Evolutionary conservation across 2,113 vertebrate species (phyloP).

Genomic region (Mustelus asterias): DNA sequence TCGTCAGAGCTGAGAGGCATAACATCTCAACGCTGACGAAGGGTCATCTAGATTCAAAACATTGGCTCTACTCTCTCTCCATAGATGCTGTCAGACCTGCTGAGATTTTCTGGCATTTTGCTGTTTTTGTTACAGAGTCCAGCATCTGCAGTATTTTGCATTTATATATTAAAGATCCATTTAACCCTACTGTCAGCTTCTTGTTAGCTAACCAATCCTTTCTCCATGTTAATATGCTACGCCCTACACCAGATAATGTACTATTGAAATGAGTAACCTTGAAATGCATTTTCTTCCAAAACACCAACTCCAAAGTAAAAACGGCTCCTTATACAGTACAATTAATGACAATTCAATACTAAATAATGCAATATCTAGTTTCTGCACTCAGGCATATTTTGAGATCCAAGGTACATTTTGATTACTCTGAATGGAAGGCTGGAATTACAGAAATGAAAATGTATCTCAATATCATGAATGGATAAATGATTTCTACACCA

Average conservation of each 20-base stretch:
- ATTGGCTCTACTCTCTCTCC: too few relatives aligned
- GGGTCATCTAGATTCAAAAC: too few relatives aligned
- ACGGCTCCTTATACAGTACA: not conserved
- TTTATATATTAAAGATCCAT: too few relatives aligned
- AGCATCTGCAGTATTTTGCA: too few relatives aligned
- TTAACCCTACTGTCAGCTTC: too few relatives aligned
- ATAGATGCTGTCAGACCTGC: too few relatives aligned
- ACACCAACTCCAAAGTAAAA: not conserved
- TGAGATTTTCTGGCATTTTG: too few relatives aligned
- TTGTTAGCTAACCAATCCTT: too few relatives aligned
- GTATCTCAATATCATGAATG: not conserved
- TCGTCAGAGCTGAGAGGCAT: too few relatives aligned
- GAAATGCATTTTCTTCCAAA: not conserved
- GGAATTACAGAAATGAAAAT: not conserved
- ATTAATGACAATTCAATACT: not conserved
- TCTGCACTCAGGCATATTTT: not conserved
- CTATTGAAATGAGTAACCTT: not conserved
- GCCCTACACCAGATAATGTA: not conserved
- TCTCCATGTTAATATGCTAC: too few relatives aligned
- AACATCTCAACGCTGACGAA: too few relatives aligned
- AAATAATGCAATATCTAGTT: not conserved
- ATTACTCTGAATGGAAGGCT: not conserved
- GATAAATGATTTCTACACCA: not conserved
- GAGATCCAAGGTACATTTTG: not conserved
- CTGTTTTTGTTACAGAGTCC: too few relatives aligned